phyloP scores from a whole-genome alignment of 2,113 vertebrate genomes.

The Numenius arquata region DNA sequence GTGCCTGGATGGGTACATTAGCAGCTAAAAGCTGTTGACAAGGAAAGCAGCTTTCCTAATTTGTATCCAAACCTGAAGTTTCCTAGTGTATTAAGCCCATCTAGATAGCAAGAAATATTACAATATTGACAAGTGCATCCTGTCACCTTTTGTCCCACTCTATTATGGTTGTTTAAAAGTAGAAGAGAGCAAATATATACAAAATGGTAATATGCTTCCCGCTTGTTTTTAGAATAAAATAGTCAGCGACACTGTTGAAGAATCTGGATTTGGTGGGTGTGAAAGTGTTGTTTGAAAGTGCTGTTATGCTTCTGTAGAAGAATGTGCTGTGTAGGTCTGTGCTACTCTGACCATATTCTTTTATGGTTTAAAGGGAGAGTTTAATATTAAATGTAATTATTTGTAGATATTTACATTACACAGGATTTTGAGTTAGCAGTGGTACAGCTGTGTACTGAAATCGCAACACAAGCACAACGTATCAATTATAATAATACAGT shows the following conservation, averaged over 20 bases:
- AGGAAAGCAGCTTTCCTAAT: background rate
- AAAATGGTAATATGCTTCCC: background rate
- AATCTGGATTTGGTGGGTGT: background rate
- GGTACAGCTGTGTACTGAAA: background rate
- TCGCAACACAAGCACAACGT: background rate
- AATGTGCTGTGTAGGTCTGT: background rate
- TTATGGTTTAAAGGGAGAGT: accelerated
- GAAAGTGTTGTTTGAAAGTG: background rate
- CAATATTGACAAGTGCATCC: background rate
- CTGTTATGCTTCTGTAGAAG: background rate
- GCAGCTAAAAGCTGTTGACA: background rate
- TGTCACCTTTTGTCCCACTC: background rate
- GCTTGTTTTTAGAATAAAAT: background rate
- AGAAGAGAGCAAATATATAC: background rate
- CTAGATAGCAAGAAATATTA: background rate
- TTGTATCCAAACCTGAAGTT: background rate
- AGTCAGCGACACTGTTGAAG: background rate
- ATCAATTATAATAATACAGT: background rate
- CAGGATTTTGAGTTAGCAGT: background rate
- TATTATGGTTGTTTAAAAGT: background rate
- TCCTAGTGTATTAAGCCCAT: background rate
- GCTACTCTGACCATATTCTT: background rate
- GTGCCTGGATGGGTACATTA: background rate
- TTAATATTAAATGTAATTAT: background rate
- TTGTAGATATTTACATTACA: background rate